Conservation (phyloP, 1,140 invertebrate species). For the Sinonovacula constricta region DNA sequence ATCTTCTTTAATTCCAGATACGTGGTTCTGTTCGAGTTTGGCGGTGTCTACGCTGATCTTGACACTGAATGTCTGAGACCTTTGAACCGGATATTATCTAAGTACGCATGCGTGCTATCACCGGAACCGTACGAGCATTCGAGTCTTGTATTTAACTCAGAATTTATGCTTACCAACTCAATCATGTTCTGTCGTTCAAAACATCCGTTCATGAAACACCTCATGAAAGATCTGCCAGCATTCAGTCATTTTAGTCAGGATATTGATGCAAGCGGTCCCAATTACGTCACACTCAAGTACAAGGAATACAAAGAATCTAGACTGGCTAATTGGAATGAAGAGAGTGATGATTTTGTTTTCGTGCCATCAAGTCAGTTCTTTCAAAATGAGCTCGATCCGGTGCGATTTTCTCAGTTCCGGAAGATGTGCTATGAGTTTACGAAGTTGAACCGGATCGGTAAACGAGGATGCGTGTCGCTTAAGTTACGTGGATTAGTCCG, state of each 20-base stretch:
- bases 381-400: constrained; percentile 38
- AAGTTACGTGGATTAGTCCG: constrained; percentile 15
- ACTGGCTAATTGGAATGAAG: neutral
- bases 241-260: constrained; percentile 67
- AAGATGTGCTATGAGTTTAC: constrained; percentile 17
- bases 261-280: constrained; percentile 69
- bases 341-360: constrained; percentile 12
- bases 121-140: constrained; percentile 72
- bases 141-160: constrained; percentile 60
- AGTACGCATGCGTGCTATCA: constrained; percentile 67
- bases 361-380: constrained; percentile 43
- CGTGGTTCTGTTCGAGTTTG: constrained; percentile 69
- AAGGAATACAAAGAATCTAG: neutral
- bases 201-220: constrained; percentile 67
- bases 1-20: constrained; percentile 50
- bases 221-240: constrained; percentile 62
- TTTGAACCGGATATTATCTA: constrained; percentile 55
- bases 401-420: constrained; percentile 37
- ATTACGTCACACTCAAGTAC: constrained; percentile 65
- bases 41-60: constrained; percentile 71
- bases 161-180: constrained; percentile 68
- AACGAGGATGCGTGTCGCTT: constrained; percentile 29
- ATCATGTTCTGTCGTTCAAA: constrained; percentile 65
- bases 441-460: constrained; percentile 14
- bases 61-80: constrained; percentile 66